Evolutionary conservation across 2,888 invertebrate species (phyloP).

Genomic region (Drosophila borborema): DNA sequence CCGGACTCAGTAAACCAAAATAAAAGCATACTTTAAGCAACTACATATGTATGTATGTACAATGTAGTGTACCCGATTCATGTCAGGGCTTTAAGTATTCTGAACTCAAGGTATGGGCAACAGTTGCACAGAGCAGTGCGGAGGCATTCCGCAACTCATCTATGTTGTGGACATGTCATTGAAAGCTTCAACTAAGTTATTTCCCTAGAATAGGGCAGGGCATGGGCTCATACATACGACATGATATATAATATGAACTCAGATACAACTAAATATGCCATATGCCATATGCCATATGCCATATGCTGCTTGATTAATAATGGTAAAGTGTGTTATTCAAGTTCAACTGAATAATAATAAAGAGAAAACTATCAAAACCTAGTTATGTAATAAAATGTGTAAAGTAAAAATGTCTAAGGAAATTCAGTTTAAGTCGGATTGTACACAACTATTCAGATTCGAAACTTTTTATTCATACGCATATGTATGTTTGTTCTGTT

Average conservation of each 20-base stretch:
- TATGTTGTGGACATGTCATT: no score
- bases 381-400: neutral
- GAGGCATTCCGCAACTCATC: no score
- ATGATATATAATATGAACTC: no score
- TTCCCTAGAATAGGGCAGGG: neutral
- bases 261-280: neutral
- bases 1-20: no score
- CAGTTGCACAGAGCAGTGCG: no score
- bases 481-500: neutral
- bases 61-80: neutral
- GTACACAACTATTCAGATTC: constrained; percentile 6
- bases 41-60: no score
- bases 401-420: neutral
- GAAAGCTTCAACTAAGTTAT: no score
- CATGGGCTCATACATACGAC: no score
- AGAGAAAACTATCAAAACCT: neutral
- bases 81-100: neutral
- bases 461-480: neutral
- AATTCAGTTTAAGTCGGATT: neutral
- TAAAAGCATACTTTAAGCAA: no score
- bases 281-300: no score
- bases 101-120: no score
- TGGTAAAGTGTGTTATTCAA: neutral
- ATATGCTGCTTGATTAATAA: neutral
- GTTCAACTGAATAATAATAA: neutral